These are phyloP conservation scores for Ammospiza nelsoni DNA, from an alignment of 2,113 vertebrate species.

Conservation along the genomic window DNA sequence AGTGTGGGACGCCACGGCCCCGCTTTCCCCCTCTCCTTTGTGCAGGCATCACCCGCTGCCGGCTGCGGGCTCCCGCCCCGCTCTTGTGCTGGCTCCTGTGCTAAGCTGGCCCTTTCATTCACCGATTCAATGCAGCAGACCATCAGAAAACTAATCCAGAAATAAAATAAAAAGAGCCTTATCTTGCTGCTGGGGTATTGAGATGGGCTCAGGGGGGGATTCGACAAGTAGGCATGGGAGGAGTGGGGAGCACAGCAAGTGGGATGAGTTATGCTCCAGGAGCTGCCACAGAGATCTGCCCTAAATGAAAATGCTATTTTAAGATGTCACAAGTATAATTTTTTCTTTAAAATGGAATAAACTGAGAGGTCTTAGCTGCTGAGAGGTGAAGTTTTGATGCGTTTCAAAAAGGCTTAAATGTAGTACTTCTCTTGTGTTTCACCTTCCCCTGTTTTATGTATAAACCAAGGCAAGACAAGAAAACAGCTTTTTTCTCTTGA, in stretches of 20 bases:
- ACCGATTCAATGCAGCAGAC: slow-evolving; percentile 10
- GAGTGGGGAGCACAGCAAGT: neutral
- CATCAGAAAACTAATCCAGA: slow-evolving; percentile 36
- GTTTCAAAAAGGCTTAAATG: neutral
- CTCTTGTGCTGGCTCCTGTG: neutral
- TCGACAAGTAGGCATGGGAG: neutral
- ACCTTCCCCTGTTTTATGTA: neutral
- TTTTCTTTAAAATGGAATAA: neutral
- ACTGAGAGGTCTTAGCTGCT: neutral
- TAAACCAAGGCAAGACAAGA: neutral
- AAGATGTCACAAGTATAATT: neutral
- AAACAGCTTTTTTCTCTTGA: neutral
- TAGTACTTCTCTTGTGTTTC: neutral
- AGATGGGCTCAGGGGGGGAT: neutral
- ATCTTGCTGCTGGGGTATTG: neutral
- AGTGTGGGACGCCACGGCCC: neutral
- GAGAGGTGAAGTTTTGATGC: neutral
- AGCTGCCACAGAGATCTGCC: neutral
- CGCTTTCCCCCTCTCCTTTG: neutral
- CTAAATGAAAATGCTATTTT: neutral
- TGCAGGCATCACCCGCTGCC: neutral
- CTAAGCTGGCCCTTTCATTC: slow-evolving; percentile 16
- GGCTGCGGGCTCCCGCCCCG: neutral
- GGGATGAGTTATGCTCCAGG: neutral
- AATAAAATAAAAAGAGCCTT: neutral